Evolutionary conservation across 2,797 vertebrate species (phyloP), one percentile per base, ranked within the genome.

Genomic region (Channa striata): DNA sequence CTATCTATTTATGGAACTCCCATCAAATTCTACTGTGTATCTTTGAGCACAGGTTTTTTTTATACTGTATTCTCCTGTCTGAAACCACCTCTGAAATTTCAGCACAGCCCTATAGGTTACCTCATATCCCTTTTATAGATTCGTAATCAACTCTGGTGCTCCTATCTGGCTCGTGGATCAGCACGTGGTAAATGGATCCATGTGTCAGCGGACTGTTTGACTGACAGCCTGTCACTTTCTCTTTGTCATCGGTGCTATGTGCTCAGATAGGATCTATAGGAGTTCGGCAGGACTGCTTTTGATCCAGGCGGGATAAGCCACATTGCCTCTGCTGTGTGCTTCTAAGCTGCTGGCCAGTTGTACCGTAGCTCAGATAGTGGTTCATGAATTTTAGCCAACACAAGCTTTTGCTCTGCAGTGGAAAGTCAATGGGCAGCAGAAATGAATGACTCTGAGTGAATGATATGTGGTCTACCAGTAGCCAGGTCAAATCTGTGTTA

Each of bases 181-280:
- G 85, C 61, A 53, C 36, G 0, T n/a, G 33, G 87, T 93, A 94
- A 94, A 87, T 84, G 82, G 88, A 90, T 88, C 93, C 94, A 94
- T 92, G 87, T 94, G 92, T 91, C 87, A 59, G 77, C 8, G 13
- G 44, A 56, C 68, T 2, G 25, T 74, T 85, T 94, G 94, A 94
- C 83, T 92, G 94, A 93, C 93, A 89, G 92, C 87, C 81, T 82
- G 93, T 94, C 94, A 90, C 89, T 90, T 90, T 81, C 88, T 81
- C 85, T 94, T 89, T 89, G 85, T 86, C 84, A 68, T 86, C 85
- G 66, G 74, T 37, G 8, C 30, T n/a, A 65, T 30, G 65, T 10
- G 63, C 70, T 72, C 84, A 49, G 93, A 94, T 94, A 93, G 72
- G 76, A 94, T 94, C 93, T 91, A 63, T 56, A 47, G 64, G 72